Evolutionary conservation across 1,140 invertebrate species (phyloP).

Genomic region (Saccostrea glomerata): DNA sequence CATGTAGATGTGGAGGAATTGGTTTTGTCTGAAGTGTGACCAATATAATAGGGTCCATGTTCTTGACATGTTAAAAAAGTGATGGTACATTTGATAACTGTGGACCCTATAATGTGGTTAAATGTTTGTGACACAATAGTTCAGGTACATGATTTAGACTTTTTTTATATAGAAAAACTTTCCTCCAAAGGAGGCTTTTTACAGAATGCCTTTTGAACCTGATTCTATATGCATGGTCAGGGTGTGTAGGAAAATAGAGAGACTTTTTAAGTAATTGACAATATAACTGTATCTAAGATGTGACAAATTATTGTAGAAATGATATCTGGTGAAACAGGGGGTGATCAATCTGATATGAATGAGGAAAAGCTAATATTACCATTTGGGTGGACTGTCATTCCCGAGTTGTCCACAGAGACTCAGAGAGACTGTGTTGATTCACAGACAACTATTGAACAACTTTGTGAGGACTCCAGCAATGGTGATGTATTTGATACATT

Average conservation of each 20-base stretch:
- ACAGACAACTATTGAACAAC: no score
- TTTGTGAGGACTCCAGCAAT: background rate
- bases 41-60: background rate
- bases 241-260: no score
- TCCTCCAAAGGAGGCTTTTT: no score
- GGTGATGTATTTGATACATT: background rate
- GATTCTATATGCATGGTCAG: no score
- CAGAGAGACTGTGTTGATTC: background rate
- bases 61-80: background rate
- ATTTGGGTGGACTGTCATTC: background rate
- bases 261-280: background rate
- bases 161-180: no score
- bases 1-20: background rate
- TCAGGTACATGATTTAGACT: background rate
- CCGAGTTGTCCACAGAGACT: background rate
- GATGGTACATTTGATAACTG: background rate
- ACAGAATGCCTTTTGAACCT: no score
- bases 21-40: background rate
- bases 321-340: background rate
- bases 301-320: no score
- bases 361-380: background rate
- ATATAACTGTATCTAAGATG: no score
- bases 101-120: background rate
- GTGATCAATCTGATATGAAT: background rate
- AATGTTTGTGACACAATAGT: background rate